Conservation (phyloP, 2,113 vertebrate species). For the Sturnus vulgaris region DNA sequence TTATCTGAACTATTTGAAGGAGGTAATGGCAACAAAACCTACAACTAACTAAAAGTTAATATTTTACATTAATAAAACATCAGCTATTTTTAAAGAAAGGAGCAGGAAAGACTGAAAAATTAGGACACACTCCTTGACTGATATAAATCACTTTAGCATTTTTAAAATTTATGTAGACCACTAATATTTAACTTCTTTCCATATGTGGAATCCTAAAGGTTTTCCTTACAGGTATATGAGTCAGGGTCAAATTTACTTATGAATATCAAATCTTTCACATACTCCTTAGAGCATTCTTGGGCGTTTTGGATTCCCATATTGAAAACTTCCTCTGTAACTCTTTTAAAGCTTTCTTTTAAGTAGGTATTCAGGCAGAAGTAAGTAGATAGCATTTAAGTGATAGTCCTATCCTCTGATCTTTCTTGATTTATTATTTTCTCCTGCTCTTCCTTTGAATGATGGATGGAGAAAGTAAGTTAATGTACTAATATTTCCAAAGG, state of each 20-base stretch:
- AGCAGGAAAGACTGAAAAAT: slow-evolving; percentile 1
- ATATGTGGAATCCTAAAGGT: not conserved
- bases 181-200: not conserved
- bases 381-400: not conserved
- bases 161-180: not conserved
- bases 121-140: not conserved
- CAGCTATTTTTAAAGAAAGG: not conserved
- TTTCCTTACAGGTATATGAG: not conserved
- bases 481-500: not conserved
- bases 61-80: slow-evolving; percentile 49
- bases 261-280: not conserved
- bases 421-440: not conserved
- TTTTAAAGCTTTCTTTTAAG: not conserved
- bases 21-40: slow-evolving; percentile 23
- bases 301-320: not conserved
- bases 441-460: not conserved
- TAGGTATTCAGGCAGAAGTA: not conserved
- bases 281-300: not conserved
- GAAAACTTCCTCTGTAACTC: not conserved
- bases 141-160: not conserved
- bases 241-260: not conserved
- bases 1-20: slow-evolving; percentile 43
- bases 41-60: slow-evolving; percentile 23
- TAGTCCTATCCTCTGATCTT: not conserved
- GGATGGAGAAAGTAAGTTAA: not conserved